These are phyloP conservation scores for Chaetophractus vellerosus DNA, from an alignment of 2,797 vertebrate genomes.

Conservation along the genomic window DNA sequence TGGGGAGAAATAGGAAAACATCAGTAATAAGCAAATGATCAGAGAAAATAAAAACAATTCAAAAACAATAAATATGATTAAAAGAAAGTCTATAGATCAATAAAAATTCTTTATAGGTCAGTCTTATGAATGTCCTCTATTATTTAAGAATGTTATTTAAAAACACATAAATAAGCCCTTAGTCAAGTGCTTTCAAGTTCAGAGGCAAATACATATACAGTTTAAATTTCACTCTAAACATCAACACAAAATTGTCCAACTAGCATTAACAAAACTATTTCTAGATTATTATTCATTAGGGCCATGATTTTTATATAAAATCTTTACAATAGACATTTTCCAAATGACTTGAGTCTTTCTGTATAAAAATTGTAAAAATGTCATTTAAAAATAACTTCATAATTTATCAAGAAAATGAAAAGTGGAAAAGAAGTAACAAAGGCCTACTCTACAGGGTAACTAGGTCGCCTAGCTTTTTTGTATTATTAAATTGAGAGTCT, in stretches of 20 bases:
- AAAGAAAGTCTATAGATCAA: background rate
- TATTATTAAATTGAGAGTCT: background rate
- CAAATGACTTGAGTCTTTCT: slow-evolving; percentile 20
- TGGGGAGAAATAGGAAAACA: background rate
- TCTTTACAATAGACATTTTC: background rate
- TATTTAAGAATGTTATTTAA: background rate
- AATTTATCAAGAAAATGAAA: slow-evolving; percentile 10
- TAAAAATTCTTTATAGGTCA: slow-evolving; percentile 13
- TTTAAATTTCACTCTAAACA: slow-evolving; percentile 49
- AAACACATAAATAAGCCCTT: background rate
- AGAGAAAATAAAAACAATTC: background rate
- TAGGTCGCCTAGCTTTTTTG: background rate
- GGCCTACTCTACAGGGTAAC: background rate
- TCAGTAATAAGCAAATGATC: background rate
- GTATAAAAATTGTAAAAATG: slow-evolving; percentile 32
- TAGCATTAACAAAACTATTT: slow-evolving; percentile 42
- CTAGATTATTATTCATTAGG: background rate
- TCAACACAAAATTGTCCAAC: background rate
- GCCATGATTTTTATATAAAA: slow-evolving; percentile 38
- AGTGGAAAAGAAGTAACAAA: background rate
- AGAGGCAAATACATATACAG: background rate
- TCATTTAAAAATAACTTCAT: slow-evolving; percentile 23
- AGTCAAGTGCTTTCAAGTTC: slow-evolving; percentile 18
- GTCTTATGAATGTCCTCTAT: background rate
- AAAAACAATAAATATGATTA: background rate